A percentile compares a stretch with the other conserved stretches of the same genome.
These are phyloP conservation scores for Malacosoma neustria DNA, from an alignment of 2,888 invertebrate species.

Conservation along the genomic window DNA sequence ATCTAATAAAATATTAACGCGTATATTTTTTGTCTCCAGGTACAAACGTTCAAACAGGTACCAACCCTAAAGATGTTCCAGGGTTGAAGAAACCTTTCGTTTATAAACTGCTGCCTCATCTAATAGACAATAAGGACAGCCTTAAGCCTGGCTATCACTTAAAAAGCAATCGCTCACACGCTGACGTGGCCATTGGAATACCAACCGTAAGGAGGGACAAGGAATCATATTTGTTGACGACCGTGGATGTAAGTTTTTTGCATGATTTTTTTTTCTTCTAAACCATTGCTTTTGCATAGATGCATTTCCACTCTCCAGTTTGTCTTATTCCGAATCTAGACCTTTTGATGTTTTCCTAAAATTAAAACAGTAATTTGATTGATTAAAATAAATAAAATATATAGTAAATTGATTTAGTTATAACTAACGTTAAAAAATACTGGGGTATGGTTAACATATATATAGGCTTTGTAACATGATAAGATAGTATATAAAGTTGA, in stretches of 20 bases:
- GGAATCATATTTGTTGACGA: constrained; percentile 89
- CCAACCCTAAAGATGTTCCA: constrained; percentile 44
- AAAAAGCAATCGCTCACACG: constrained; percentile 82
- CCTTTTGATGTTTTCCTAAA: no score
- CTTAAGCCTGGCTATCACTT: constrained; percentile 86
- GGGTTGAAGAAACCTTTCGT: constrained; percentile 83
- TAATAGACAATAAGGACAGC: constrained; percentile 85
- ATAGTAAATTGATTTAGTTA: no score
- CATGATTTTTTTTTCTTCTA: no score
- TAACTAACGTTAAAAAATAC: no score
- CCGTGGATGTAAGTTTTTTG: constrained; percentile 73
- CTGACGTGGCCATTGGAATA: constrained; percentile 89
- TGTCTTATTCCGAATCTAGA: no score
- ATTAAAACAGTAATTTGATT: no score
- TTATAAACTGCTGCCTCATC: constrained; percentile 90
- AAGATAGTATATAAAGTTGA: no score
- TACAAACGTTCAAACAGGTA: constrained; percentile 36
- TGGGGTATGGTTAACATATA: no score
- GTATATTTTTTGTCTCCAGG: constrained; percentile 17
- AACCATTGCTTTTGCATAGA: no score
- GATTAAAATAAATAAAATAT: no score
- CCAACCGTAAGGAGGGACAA: constrained; percentile 93
- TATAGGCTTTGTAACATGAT: no score
- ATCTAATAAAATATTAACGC: background rate
- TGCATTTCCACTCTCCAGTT: no score